Evolutionary conservation across 2,113 vertebrate genomes (phyloP), one percentile per base, ranked within the genome.

Genomic region (Mustela nigripes): DNA sequence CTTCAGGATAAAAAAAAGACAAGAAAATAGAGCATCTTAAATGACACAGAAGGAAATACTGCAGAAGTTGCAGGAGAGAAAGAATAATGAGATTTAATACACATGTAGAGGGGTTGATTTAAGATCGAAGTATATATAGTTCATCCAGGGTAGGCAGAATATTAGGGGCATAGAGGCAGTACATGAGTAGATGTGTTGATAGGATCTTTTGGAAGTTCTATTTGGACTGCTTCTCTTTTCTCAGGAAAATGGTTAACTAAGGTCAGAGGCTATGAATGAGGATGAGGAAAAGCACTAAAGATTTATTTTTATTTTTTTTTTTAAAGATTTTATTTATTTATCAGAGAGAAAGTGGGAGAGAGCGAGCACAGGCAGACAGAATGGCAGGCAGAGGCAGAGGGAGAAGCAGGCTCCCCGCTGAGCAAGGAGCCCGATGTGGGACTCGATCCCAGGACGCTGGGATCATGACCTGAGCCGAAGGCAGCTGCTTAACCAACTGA

Each of bases 191-290:
- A 95, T 53, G 11, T 56, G 39, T 45, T 83, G 36, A 14, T 18
- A 83, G 53, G 50, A 93, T n/a, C 18, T 76, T 90, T n/a, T 62
- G 28, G 28, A 86, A 95, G 56, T 65, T 88, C 42, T 96, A 45
- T 81, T 42, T 86, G 39, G 28, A 36, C 74, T 92, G 79, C 19
- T 89, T 90, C 33, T 93, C 15, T 65, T 82, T 94, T 78, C n/a
- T 88, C 58, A 93, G 12, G 85, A 22, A 92, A 92, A 85, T 90
- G 22, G 11, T 69, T 76, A 86, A 82, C 73, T 53, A 86, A 58
- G 10, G 28, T 76, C 11, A 80, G 90, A 50, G 67, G 12, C 60
- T 76, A 2, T 33, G 28, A 89, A 85, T 74, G n/a, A 86, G 16
- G 5, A 45, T 81, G 33, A 22, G 11, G 3, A 89, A 48, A 91